Evolutionary conservation across 2,888 invertebrate species (phyloP), one percentile per base, ranked within the genome.

Genomic region (Brachypterus glaber): DNA sequence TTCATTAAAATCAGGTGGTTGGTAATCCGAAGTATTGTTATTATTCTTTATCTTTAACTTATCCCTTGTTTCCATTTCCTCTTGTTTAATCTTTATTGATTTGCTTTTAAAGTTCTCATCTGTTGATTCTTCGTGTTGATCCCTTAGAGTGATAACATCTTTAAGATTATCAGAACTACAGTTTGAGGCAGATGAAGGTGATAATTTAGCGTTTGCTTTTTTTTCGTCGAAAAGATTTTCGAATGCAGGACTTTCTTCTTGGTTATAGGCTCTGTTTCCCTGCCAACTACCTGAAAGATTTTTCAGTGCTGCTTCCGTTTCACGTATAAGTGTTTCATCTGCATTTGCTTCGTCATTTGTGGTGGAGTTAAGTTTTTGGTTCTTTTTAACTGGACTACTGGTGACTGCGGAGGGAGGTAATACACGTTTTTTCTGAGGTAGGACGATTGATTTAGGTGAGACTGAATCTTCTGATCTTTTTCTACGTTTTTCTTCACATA

Each of bases 281-380:
- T 81, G 78, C 83, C 88, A 88, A 60, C 82, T 86, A 11, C 86
- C 87, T 0, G 89, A 87, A n/a, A 91, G 67, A 50, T 84, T 84
- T 61, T 86, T 85, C 17, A 91, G 64, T 0, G 89, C 89, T 1
- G 86, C 86, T 60, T 90, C 89, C 2, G 91, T 89, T 63, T 91
- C 90, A 34, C 86, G 72, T 45, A 91, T 86, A 37, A 88, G 71
- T 0, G 80, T 82, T 60, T 90, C 90, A 57, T 88, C 84, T 52
- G 86, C 85, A 11, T 53, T 57, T 34, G 59, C 59, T 35, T 65
- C 66, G 37, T 59, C 58, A 7, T 51, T 39, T 25, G 53, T 65
- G 25, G 45, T 51, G 3, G 44, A 61, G 52, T 46, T 64, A 49
- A 53, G 68, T 68, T 58, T 74, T 64, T 53, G 72, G 64, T 49